These are phyloP conservation scores for Phaenicophaeus curvirostris DNA, from an alignment of 2,797 vertebrate genomes.

Conservation along the genomic window DNA sequence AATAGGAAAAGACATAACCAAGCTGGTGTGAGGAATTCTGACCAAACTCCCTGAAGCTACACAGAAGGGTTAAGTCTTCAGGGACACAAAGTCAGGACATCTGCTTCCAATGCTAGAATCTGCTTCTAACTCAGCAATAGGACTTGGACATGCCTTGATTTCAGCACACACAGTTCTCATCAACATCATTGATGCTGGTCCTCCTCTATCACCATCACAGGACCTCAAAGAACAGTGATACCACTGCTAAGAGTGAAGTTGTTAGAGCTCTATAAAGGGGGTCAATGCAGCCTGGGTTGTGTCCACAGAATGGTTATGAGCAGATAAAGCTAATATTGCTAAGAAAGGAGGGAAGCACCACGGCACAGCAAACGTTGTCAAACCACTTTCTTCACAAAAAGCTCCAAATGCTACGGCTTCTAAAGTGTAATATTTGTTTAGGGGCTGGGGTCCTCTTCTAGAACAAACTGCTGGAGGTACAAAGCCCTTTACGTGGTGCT, in stretches of 20 bases:
- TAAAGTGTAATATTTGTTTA: not conserved
- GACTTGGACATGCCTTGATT: not conserved
- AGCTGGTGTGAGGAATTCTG: not conserved
- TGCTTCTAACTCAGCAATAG: not conserved
- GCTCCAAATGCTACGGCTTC: not conserved
- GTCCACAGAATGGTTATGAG: not conserved
- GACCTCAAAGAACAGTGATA: not conserved
- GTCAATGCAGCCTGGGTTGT: not conserved
- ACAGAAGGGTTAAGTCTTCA: not conserved
- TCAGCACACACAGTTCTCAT: not conserved
- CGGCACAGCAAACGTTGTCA: not conserved
- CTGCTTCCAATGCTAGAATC: not conserved
- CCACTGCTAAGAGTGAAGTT: not conserved
- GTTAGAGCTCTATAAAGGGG: not conserved
- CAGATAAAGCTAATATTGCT: not conserved
- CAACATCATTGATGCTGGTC: too few relatives aligned
- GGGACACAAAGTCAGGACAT: not conserved
- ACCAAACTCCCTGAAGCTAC: not conserved
- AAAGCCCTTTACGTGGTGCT: not conserved
- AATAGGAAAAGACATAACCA: slow-evolving; percentile 30
- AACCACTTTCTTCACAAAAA: accelerated
- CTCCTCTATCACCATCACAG: not conserved
- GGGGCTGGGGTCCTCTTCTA: not conserved
- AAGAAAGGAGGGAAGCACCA: not conserved
- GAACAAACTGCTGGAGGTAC: not conserved